Percentiles rank a stretch among this genome's conserved stretches.
phyloP scores from a whole-genome alignment of 2,113 vertebrate genomes.

The Gadus macrocephalus region DNA sequence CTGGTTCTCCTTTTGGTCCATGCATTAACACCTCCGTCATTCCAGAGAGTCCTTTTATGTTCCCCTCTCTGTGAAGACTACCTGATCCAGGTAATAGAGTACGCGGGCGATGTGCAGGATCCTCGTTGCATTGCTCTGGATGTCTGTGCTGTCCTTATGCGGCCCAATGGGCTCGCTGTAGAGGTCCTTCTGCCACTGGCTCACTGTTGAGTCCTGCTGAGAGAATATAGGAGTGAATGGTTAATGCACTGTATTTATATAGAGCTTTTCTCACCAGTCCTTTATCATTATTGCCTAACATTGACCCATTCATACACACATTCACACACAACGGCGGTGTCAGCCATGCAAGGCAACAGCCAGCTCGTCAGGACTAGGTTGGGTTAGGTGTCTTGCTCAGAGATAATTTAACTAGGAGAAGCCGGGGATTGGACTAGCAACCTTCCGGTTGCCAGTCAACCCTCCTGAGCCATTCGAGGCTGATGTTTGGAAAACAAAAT shows the following conservation, averaged over 20 bases:
- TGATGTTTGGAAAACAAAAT: too few species aligned
- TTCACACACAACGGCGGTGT: too few species aligned
- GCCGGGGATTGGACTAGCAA: too few species aligned
- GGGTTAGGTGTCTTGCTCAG: too few species aligned
- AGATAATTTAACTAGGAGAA: too few species aligned
- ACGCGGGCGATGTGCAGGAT: slow-evolving; percentile 85
- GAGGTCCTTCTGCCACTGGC: slow-evolving; percentile 76
- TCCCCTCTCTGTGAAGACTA: slow-evolving; percentile 45
- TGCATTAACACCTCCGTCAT: not conserved
- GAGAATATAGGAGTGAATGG: not conserved
- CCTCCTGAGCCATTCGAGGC: too few species aligned
- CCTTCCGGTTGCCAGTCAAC: too few species aligned
- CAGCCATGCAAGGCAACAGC: too few species aligned
- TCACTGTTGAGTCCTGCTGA: slow-evolving; percentile 74
- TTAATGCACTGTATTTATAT: too few species aligned
- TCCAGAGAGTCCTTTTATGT: not conserved
- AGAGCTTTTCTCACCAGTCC: not conserved
- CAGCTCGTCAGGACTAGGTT: too few species aligned
- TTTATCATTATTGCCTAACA: not conserved
- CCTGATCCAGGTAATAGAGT: slow-evolving; percentile 90
- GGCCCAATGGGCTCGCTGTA: slow-evolving; percentile 74
- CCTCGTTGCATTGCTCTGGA: slow-evolving; percentile 74
- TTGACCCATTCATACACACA: too few species aligned
- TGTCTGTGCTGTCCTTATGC: slow-evolving; percentile 63
- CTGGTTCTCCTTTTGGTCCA: too few species aligned